Evolutionary conservation across 2,113 vertebrate species (phyloP).

Genomic region (Sorex araneus): DNA sequence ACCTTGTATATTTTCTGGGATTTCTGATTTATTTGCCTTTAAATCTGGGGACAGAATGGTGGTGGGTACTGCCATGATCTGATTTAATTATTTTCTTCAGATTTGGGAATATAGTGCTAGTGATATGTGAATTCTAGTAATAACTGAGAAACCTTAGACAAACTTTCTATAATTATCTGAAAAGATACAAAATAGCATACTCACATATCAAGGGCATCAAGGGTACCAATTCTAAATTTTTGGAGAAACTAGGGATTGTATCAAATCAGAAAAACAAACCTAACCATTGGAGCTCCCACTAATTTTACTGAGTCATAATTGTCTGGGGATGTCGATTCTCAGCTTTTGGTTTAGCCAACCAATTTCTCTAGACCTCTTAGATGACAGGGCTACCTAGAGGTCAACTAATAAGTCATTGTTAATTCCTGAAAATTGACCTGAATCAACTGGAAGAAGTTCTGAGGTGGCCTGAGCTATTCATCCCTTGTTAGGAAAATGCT

Average conservation of each 20-base stretch:
- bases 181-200: background rate
- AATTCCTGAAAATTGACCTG: slow-evolving; percentile 28
- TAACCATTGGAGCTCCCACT: background rate
- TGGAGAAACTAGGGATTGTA: background rate
- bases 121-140: background rate
- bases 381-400: slow-evolving; percentile 9
- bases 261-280: background rate
- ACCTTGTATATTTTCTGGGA: background rate
- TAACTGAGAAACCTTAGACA: background rate
- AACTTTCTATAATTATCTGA: background rate
- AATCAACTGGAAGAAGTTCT: background rate
- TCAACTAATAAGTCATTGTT: slow-evolving; percentile 68
- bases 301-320: background rate
- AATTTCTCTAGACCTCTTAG: background rate
- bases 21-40: background rate
- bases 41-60: background rate
- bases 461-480: background rate
- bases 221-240: background rate
- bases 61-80: background rate
- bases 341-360: background rate
- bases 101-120: background rate
- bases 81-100: background rate
- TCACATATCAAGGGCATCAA: background rate
- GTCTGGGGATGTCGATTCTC: background rate
- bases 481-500: slow-evolving; percentile 49